Evolutionary conservation across 1,140 invertebrate genomes (phyloP), one percentile per base, ranked within the genome.

Genomic region (Drosophila guanche): DNA sequence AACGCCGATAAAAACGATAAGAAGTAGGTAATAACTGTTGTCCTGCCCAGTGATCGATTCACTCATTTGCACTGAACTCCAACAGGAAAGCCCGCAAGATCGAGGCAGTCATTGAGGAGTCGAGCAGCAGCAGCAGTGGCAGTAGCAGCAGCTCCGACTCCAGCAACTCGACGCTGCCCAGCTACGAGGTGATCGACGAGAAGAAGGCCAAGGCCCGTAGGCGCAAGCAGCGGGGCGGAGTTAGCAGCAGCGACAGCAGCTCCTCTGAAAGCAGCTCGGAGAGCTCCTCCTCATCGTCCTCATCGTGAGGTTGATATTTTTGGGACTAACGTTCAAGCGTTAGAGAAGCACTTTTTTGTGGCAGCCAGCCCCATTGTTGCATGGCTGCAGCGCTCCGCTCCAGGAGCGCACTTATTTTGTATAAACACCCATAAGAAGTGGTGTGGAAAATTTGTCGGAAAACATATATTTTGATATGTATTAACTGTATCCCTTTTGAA

Each of bases 141-240:
- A 79, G 68, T 41, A 68, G 59, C 63, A 37, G 25, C 25, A 6
- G 63, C 63, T 85, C 83, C 6, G 83, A 90, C 33, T 88, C 89
- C 5, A 90, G 89, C 54, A 81, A 91, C 48, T 90, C 90, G 41
- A 90, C 90, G 27, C 51, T 91, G 75, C 90, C 90, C 65, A 91
- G 89, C 46, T 91, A 91, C 56, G 90, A 91, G 68, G 83, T 90
- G n/a, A 91, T 91, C 5, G 80, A 90, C 45, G 90, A 91, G 62
- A 90, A 90, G 46, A 90, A 90, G 56, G 66, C 63, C 5, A 37
- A 37, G 33, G 43, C 68, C 22, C 68, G 76, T 25, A 63, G 83
- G 5, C 74, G 77, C 8, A 78, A 83, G 33, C 85, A 71, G 33
- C 63, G 33, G n/a, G 73, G 61, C 14, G 67, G 58, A 20, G 16